Evolutionary conservation across 1,140 invertebrate genomes (phyloP).

Genomic region (Apocrypta bakeri): DNA sequence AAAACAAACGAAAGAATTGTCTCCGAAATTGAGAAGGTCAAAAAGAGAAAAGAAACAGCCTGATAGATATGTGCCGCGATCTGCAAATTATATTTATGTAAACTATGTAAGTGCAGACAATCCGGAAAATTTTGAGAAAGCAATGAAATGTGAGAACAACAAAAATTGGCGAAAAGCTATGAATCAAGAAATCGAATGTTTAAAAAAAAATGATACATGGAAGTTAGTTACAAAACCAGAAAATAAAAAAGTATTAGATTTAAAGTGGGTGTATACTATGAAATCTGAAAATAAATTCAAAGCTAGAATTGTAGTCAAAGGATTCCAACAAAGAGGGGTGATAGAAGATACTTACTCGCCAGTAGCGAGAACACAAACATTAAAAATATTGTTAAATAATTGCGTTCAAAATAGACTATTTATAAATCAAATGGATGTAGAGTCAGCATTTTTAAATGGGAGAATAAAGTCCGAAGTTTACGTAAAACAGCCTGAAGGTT

Average conservation of each 20-base stretch:
- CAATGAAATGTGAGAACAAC: constrained; percentile 1
- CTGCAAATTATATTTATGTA: constrained; percentile 31
- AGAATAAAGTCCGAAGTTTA: too few species aligned
- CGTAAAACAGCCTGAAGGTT: too few species aligned
- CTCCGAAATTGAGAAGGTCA: constrained; percentile 4
- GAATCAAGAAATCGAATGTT: constrained; percentile 37
- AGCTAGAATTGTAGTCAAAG: constrained; percentile 54
- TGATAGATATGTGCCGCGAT: constrained; percentile 21
- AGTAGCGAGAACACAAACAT: constrained; percentile 50
- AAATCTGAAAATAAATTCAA: constrained; percentile 54
- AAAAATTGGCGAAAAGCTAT: constrained; percentile 48
- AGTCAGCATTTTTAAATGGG: constrained; percentile 52
- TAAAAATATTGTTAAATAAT: not conserved
- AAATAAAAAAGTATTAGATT: constrained; percentile 48
- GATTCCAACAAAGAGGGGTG: constrained; percentile 52
- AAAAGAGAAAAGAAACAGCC: constrained; percentile 43
- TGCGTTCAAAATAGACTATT: too few species aligned
- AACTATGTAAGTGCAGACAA: constrained; percentile 21
- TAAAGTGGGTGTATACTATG: constrained; percentile 53
- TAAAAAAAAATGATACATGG: constrained; percentile 55
- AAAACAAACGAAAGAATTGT: too few species aligned
- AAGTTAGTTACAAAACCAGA: constrained; percentile 51
- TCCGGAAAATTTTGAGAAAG: constrained; percentile 13
- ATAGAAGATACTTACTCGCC: constrained; percentile 54
- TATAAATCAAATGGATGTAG: too few species aligned